Evolutionary conservation across 1,140 invertebrate species (phyloP), one percentile per base, ranked within the genome.

Genomic region (Procambarus clarkii): DNA sequence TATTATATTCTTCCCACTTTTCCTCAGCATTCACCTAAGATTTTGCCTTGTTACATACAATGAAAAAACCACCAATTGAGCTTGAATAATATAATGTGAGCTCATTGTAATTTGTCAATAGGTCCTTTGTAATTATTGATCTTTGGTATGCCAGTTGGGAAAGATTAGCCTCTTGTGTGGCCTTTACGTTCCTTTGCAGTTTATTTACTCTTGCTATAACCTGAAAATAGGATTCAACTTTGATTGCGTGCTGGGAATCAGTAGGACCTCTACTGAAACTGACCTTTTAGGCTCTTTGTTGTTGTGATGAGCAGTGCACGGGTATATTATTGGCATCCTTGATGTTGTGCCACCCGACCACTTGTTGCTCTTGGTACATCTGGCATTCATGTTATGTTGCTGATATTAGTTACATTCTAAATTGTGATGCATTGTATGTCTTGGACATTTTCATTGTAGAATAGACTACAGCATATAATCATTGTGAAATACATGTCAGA

Each of bases 361-460:
- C 86, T 48, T 87, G 54, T 58, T 87, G 74, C 45, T 77, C 88
- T 85, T 85, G 88, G 88, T 91, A 91, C 88, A 91, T 91, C 88
- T 78, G 76, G 81, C 88, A 91, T 85, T 91, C 88, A 48, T 84
- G 81, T 89, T 83, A 76, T 84, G 88, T 69, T 91, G 54, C 34
- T 48, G 81, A 84, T 85, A 50, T 87, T 86, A 54, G 71, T 77
- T 87, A 77, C 54, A 50, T 48, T n/a, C 24, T 85, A 44, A 9
- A 21, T 13, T 60, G 71, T 83, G 45, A 76, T 85, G 83, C 54
- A 79, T 34, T 85, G 60, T 34, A 79, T 83, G 64, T 79, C 82
- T 79, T 78, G 24, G 81, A 85, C 58, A 77, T 50, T 85, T 91
- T 76, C 44, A 77, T 77, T 58, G 81, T 84, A 91, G 69, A 64